Base-by-base conservation (phyloP, 2,797 vertebrate genomes). In the Chelon labrosus region DNA sequence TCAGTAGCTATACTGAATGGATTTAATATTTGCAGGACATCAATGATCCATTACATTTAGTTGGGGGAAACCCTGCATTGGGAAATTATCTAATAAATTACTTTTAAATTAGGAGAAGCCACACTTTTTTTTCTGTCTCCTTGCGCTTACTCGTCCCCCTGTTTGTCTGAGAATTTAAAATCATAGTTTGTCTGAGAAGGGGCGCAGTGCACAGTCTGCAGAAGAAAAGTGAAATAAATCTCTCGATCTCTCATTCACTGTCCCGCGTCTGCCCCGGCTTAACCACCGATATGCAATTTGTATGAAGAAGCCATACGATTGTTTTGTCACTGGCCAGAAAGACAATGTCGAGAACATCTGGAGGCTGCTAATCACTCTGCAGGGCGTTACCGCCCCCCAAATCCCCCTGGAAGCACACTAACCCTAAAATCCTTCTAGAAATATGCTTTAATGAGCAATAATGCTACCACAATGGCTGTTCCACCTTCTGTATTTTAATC, bases 401-500 rank as follows among this genome's bases (percentile, higher is more conserved):
- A 87, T 79, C 85, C 86, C 55, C 27, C 51, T 59, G 64, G 65
- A 88, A 78, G 80, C 69, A 70, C 73, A 65, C 60, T 46, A 53
- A 77, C 75, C 52, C 68, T 50, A 14, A 85, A 91, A 89, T 89
- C 85, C 85, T 70, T 46, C 17, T 68, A 70, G 42, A 88, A 88
- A 90, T 86, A 87, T 87, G 83, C 55, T 87, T 81, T 91, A 90
- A 92, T 86, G 82, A 90, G 87, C 70, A 80, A 84, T 89, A 91
- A 91, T 87, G 73, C 88, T 53, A 25, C 60, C 60, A 84, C 86
- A 89, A 83, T 85, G 70, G 75, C 52, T 73, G 75, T 72, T 58
- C 79, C 70, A 90, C 83, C 88, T 91, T 87, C 77, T 88, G 75
- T 63, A 78, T 77, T 77, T 77, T 93, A 93, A 93, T 90, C 91